phyloP scores from a whole-genome alignment of 2,113 vertebrate genomes.

The Crotalus tigris region DNA sequence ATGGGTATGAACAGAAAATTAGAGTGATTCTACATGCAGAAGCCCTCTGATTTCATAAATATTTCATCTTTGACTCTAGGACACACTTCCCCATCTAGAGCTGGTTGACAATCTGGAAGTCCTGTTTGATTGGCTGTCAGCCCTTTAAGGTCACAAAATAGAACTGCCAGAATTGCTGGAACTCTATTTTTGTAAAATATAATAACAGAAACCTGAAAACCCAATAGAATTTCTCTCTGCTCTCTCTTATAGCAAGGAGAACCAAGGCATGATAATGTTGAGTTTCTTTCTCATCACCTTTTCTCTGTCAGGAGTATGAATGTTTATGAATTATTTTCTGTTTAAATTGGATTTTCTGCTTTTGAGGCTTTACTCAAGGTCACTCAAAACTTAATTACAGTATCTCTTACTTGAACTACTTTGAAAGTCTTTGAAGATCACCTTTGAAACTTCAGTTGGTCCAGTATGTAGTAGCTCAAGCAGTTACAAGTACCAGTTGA shows the following conservation, averaged over 20 bases:
- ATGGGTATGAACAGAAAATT: not conserved
- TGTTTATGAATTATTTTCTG: not conserved
- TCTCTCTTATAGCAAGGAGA: not conserved
- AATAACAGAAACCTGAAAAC: not conserved
- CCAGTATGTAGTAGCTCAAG: not conserved
- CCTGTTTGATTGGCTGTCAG: not conserved
- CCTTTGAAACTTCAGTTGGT: not conserved
- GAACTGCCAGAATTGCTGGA: not conserved
- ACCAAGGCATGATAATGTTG: not conserved
- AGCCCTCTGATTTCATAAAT: not conserved
- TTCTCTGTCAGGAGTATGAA: not conserved
- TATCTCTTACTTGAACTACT: not conserved
- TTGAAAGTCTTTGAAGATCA: not conserved
- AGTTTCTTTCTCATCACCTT: not conserved
- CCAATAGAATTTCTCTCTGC: not conserved
- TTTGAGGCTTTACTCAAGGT: not conserved
- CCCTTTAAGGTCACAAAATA: not conserved
- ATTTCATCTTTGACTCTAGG: not conserved
- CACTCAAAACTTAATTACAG: not conserved
- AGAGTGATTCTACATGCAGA: not conserved
- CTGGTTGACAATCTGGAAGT: not conserved
- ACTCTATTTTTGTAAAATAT: not conserved
- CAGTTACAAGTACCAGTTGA: not conserved
- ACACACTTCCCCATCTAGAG: not conserved
- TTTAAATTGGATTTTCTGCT: not conserved